Base-by-base conservation (phyloP, 1,140 invertebrate species). In the Pantala flavescens region DNA sequence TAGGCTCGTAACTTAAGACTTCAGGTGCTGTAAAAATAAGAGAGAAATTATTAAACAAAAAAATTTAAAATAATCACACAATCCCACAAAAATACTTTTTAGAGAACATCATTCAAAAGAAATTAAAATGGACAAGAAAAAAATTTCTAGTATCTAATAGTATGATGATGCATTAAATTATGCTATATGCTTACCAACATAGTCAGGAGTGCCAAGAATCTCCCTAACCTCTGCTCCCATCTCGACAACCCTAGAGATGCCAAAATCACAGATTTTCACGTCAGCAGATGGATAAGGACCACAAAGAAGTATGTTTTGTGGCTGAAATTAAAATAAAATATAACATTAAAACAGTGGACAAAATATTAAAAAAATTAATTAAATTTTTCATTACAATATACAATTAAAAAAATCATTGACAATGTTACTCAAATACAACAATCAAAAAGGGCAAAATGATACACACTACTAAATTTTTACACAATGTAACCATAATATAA, bases 141-240 rank as follows among this genome's bases (percentile, higher is more conserved):
- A 2, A 36, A 36, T 9, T 36, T 36, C 2, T 5, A 36, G 28
- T 5, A 36, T n/a, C n/a, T n/a, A n/a, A n/a, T 21, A 72, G 7
- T 28, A 9, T 3, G 7, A 24, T 23, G 19, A 72, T 7, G 5
- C 21, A 28, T 23, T 70, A 7, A 28, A 28, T 73, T 5, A 63
- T 5, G 12, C 12, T 14, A 63, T 7, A 63, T 63, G 49, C 90
- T 86, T 81, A 92, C 90, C 90, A 76, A 93, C 90, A 84, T 93
- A 93, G 82, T 92, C 91, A 2, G 90, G 90, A n/a, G 91, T 93
- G 14, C 91, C 91, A n/a, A 92, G 84, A 71, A 92, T 91, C 79
- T 92, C 91, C 19, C 90, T 80, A n/a, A 92, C 86, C 79, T 91
- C 90, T 70, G 87, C 85, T 10, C 88, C 89, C 24, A 88, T 86